Base-by-base conservation (phyloP, 1,140 invertebrate species). In the Monomorium pharaonis region DNA sequence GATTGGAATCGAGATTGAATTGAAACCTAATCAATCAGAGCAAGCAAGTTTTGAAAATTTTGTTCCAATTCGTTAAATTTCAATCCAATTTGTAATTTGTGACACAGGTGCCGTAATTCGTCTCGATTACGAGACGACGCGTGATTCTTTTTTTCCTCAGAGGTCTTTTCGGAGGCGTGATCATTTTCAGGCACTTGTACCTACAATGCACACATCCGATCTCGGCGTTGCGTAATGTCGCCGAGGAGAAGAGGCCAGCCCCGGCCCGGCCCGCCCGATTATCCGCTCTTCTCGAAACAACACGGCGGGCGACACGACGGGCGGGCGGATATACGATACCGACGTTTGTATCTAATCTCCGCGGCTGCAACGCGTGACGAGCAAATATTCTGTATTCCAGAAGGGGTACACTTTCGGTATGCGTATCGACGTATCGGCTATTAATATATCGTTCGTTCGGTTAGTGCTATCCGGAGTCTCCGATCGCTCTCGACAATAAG, bases 311-410 rank as follows among this genome's bases (percentile, higher is more conserved):
- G 63, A 56, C 33, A n/a, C 51, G 9, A 42, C 74, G 60, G 60
- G n/a, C 62, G n/a, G 62, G 58, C 62, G 78, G 74, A 37, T 84
- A 54, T 58, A 81, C 70, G 88, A 89, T 89, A 89, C 74, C 42
- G 44, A n/a, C 37, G 42, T 87, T n/a, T 89, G 58, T 90, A 89
- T 90, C 88, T 90, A 90, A 90, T 90, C 88, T 90, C 37, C 9
- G 12, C 58, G 21, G 62, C 51, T 80, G 30, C 58, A 75, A 58
- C 42, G 77, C 78, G 72, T 74, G 83, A 75, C 49, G 33, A 89
- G 51, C 85, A 90, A 90, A 90, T 89, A 89, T 49, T 37, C 37
- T 83, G 58, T 74, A 75, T 33, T 24, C 51, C 70, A 77, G 58
- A 80, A 85, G 80, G 88, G 69, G 88, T n/a, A n/a, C 87, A 89